Evolutionary conservation across 2,888 invertebrate species (phyloP), one percentile per base, ranked within the genome.

Genomic region (Hedychridium roseum): DNA sequence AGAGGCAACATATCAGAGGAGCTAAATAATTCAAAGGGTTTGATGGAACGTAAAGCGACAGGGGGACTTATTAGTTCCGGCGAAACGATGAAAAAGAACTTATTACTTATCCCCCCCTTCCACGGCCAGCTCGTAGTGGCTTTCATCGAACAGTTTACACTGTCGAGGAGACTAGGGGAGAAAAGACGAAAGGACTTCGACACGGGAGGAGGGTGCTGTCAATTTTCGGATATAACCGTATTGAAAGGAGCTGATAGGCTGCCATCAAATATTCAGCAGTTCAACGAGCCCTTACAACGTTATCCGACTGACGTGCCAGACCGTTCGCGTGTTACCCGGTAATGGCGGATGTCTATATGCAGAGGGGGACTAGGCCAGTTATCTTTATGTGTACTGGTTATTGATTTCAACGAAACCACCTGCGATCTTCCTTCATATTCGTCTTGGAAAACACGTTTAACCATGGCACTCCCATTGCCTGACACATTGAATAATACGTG

Each of bases 11-110:
- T n/a, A n/a, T n/a, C n/a, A n/a, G 55, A 43, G 54, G 50, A 43
- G 47, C 54, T 78, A 71, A 76, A 78, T 76, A 76, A 78, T 76
- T 75, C 70, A 76, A 58, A 51, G 58, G 57, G 68, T 69, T 74
- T 68, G 68, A 68, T 64, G 72, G 66, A 66, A 57, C 55, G 51
- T 39, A 49, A 47, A 46, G 41, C 44, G 57, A 50, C 51, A 52
- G 53, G 60, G 53, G 64, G 63, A 63, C 72, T 78, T 76, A 76
- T 78, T 76, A 78, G 73, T 70, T 71, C 56, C 60, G 54, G 57
- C 60, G 69, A 70, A 70, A 69, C 72, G 70, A 74, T 73, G 74
- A 74, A 60, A 74, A 73, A 53, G 64, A 74, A 76, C 71, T 71
- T 75, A 75, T 76, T 76, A 73, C 75, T 73, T 68, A 68, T 66